Evolutionary conservation across 1,140 invertebrate species (phyloP).

Genomic region (Drosophila orosa): DNA sequence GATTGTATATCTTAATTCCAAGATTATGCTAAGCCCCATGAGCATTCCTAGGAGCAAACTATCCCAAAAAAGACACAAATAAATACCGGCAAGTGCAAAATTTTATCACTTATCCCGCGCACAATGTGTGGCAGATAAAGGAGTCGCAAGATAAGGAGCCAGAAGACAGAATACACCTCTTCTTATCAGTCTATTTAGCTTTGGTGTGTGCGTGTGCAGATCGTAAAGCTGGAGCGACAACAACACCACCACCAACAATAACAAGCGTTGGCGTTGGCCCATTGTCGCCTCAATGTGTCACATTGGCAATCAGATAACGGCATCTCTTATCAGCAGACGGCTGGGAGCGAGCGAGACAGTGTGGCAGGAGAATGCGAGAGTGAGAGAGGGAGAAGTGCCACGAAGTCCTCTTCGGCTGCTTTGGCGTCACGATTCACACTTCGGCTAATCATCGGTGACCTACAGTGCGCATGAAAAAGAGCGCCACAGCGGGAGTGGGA

Average conservation of each 20-base stretch:
- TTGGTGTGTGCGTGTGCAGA: conserved; percentile 55
- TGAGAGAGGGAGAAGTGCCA: neutral
- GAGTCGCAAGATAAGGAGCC: conserved; percentile 12
- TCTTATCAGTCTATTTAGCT: conserved; percentile 25
- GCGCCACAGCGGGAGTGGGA: neutral
- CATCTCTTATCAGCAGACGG: conserved; percentile 51
- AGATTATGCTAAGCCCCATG: neutral
- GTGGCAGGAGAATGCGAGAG: neutral
- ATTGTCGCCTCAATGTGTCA: conserved; percentile 62
- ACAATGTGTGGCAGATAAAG: conserved; percentile 13
- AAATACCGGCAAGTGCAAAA: conserved; percentile 27
- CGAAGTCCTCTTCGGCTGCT: neutral
- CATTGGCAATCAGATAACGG: conserved; percentile 56
- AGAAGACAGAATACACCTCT: conserved; percentile 14
- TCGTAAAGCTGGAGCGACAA: conserved; percentile 41
- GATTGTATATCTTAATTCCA: neutral
- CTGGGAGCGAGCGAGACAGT: neutral
- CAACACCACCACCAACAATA: conserved; percentile 13
- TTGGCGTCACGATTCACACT: conserved; percentile 20
- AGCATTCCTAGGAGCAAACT: conserved; percentile 9
- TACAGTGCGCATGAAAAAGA: neutral
- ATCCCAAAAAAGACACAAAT: conserved; percentile 19
- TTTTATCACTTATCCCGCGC: conserved; percentile 21
- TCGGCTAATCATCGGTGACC: conserved; percentile 14
- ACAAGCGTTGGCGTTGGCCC: conserved; percentile 41